Conservation (phyloP, 2,888 invertebrate genomes). For the Idaea dimidiata region DNA sequence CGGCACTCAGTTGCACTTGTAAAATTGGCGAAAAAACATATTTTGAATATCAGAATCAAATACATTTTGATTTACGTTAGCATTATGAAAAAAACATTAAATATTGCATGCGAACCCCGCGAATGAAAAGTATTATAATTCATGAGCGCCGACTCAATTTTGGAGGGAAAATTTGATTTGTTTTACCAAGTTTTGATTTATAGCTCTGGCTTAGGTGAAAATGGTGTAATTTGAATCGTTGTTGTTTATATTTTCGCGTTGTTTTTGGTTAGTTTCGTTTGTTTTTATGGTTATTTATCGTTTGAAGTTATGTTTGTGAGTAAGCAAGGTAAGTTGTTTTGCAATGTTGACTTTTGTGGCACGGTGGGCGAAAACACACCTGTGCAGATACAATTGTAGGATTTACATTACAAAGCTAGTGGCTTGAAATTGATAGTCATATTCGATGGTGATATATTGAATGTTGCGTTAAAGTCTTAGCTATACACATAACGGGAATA, state of each 20-base stretch:
- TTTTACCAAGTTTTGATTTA: not conserved
- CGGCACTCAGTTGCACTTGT: no score
- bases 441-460: no score
- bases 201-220: not conserved
- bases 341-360: no score
- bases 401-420: no score
- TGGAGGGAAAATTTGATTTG: not conserved
- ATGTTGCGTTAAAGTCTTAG: no score
- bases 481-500: no score
- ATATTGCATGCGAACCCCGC: not conserved
- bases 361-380: no score
- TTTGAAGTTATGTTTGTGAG: not conserved
- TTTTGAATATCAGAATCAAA: not conserved
- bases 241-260: constrained; percentile 1
- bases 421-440: no score
- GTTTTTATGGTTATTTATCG: not conserved
- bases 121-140: not conserved
- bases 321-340: not conserved
- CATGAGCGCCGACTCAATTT: not conserved
- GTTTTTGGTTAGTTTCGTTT: not conserved
- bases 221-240: not conserved
- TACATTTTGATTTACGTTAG: not conserved
- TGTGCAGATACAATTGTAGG: no score
- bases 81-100: not conserved
- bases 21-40: not conserved